Conservation (phyloP, 2,888 invertebrate genomes). For the Drosophila fungiperda region DNA sequence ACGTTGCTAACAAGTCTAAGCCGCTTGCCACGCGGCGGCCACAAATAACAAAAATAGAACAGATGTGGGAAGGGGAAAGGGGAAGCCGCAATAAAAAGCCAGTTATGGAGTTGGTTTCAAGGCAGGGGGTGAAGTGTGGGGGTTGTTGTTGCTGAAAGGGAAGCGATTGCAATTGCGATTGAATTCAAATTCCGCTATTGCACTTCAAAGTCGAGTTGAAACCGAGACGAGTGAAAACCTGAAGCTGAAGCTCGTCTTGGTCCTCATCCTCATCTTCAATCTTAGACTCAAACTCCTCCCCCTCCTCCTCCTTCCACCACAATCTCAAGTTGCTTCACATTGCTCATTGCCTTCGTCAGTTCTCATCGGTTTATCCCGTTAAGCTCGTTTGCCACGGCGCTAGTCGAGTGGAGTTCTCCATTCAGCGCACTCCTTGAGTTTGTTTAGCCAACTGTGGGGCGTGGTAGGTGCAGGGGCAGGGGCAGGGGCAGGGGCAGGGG, state of each 20-base stretch:
- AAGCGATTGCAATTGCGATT: constrained; percentile 66
- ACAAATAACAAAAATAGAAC: constrained; percentile 37
- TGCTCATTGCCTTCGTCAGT: constrained; percentile 27
- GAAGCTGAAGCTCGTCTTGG: background rate
- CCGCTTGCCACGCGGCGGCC: constrained; percentile 35
- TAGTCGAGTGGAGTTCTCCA: constrained; percentile 54
- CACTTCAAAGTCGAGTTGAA: constrained; percentile 70
- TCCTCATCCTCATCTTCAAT: constrained; percentile 13
- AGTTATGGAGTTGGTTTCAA: constrained; percentile 21
- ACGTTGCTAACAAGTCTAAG: constrained; percentile 70
- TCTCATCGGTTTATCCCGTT: constrained; percentile 66
- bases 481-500: constrained; percentile 5
- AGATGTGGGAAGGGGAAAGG: constrained; percentile 12
- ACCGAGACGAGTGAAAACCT: constrained; percentile 42
- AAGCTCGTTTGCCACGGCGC: constrained; percentile 68
- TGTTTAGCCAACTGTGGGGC: constrained; percentile 37
- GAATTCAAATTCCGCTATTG: constrained; percentile 70
- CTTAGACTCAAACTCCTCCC: constrained; percentile 1
- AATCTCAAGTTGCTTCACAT: background rate
- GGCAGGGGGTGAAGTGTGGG: background rate
- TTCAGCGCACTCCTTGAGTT: constrained; percentile 38
- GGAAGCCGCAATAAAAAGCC: constrained; percentile 41
- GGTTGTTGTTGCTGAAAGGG: constrained; percentile 19
- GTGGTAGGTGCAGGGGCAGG: constrained; percentile 4
- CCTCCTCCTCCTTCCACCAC: background rate